Conservation (phyloP, 2,888 invertebrate species). For the Beris chalybata region DNA sequence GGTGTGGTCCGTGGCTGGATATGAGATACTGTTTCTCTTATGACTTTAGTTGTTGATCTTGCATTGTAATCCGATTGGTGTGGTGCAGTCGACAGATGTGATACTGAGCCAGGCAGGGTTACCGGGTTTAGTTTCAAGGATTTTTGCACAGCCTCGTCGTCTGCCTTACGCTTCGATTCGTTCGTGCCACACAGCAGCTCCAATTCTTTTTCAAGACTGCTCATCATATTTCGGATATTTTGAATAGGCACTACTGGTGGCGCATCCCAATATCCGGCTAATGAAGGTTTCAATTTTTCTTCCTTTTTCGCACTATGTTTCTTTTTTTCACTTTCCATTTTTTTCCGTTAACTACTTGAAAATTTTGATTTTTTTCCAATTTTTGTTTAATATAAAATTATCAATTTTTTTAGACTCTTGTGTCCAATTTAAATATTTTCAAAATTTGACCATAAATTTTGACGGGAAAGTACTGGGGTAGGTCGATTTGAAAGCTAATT, state of each 20-base stretch:
- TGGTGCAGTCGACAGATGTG: too few relatives aligned
- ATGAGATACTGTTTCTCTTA: not conserved
- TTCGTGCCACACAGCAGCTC: slow-evolving; percentile 10
- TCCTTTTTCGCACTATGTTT: slow-evolving; percentile 7
- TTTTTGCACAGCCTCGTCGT: slow-evolving; percentile 57
- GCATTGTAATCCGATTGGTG: not conserved
- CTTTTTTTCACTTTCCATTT: slow-evolving; percentile 8
- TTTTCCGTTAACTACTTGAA: not conserved
- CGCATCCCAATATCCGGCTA: not conserved
- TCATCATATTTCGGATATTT: slow-evolving; percentile 26
- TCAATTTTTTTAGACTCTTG: too few relatives aligned
- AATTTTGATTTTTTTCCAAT: slow-evolving; percentile 9
- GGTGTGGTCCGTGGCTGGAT: not conserved
- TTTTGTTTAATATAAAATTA: not conserved
- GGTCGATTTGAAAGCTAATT: too few relatives aligned
- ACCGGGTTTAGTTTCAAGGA: too few relatives aligned
- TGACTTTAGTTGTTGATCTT: not conserved
- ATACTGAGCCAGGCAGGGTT: too few relatives aligned
- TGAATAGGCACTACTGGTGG: slow-evolving; percentile 24
- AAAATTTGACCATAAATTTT: too few relatives aligned
- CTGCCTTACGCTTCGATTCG: not conserved
- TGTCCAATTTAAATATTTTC: too few relatives aligned
- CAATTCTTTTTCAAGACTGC: slow-evolving; percentile 30
- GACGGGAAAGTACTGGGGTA: too few relatives aligned
- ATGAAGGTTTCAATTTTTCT: too few relatives aligned